Evolutionary conservation across 2,113 vertebrate genomes (phyloP).

Genomic region (Paradoxurus hermaphroditus): DNA sequence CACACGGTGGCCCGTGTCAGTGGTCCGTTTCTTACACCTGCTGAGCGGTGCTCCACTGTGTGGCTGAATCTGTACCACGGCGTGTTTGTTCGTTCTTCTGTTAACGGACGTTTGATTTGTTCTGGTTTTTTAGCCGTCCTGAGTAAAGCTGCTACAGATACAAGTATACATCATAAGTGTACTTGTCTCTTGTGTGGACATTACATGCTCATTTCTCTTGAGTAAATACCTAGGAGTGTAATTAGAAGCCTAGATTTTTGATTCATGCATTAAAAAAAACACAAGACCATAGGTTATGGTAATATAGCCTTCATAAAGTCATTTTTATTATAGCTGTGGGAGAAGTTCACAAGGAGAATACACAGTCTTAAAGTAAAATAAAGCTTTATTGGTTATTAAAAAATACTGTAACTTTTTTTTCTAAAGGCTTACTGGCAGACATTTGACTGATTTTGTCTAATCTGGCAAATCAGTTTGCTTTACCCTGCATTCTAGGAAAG

Average conservation of each 20-base stretch:
- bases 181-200: background rate
- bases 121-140: background rate
- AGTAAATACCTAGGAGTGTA: background rate
- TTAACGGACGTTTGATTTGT: background rate
- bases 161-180: background rate
- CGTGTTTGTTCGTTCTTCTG: background rate
- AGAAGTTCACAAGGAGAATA: background rate
- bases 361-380: background rate
- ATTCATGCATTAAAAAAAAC: background rate
- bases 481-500: too few relatives aligned
- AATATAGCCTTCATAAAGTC: background rate
- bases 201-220: background rate
- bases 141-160: background rate
- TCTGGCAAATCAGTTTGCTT: background rate
- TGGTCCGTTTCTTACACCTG: accelerated
- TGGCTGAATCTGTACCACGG: accelerated
- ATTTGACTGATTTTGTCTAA: background rate
- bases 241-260: background rate
- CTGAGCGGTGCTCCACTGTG: background rate
- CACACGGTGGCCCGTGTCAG: accelerated
- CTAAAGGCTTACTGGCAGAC: background rate
- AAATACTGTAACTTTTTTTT: background rate
- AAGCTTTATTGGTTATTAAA: background rate
- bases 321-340: background rate
- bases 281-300: background rate